A percentile compares a stretch with the other conserved stretches of the same genome.
These are phyloP conservation scores for Lamproptera curius DNA, from an alignment of 2,888 invertebrate species.

Conservation along the genomic window DNA sequence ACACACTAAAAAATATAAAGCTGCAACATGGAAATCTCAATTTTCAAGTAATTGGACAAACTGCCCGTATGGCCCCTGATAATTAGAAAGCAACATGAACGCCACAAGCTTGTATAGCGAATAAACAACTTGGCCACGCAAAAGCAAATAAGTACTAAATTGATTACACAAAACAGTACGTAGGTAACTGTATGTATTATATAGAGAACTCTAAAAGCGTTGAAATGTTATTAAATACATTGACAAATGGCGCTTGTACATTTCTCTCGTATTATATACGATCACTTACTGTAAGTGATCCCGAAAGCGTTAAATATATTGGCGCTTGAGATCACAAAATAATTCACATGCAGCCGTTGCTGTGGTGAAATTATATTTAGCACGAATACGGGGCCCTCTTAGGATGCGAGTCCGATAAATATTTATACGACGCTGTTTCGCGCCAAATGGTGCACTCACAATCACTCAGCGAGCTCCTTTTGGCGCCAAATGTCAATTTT, in stretches of 20 bases:
- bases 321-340: slow-evolving; percentile 10
- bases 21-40: too few species aligned
- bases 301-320: background rate
- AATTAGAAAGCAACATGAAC: background rate
- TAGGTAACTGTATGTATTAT: background rate
- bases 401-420: slow-evolving; percentile 51
- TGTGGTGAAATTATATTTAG: slow-evolving; percentile 12
- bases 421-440: slow-evolving; percentile 50
- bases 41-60: too few species aligned
- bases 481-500: slow-evolving; percentile 69
- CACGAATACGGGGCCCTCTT: slow-evolving; percentile 39
- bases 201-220: too few species aligned
- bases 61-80: too few species aligned
- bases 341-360: background rate
- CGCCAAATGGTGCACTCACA: slow-evolving; percentile 53
- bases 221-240: background rate
- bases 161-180: background rate
- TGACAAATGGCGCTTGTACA: background rate
- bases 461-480: slow-evolving; percentile 52
- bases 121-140: background rate
- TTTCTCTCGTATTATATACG: background rate
- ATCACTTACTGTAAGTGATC: background rate
- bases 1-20: too few species aligned
- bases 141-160: too few species aligned
- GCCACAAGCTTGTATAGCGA: background rate